Evolutionary conservation across 2,113 vertebrate genomes (phyloP), one percentile per base, ranked within the genome.

Genomic region (Ailuropoda melanoleuca): DNA sequence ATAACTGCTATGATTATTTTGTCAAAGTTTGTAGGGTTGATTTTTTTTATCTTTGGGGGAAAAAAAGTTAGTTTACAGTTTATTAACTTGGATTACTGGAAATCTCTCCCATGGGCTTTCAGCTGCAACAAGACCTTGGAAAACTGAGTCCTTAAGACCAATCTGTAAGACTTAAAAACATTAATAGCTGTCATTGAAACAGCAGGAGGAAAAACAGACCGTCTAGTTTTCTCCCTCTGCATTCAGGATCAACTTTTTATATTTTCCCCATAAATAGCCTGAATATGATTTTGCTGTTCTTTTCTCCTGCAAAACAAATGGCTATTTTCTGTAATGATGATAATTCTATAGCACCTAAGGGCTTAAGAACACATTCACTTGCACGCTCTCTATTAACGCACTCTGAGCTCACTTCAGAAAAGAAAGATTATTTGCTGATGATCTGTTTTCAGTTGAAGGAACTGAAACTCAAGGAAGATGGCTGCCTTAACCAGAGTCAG

Each of bases 1-100:
- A 97, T 91, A 98, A 91, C 74, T 70, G 72, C 66, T 86, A 46
- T 37, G 95, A 97, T 97, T 97, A 97, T 97, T 97, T 98, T 98
- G 97, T 97, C 97, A 98, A 98, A 98, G 98, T 97, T 97, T 97
- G 77, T 86, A 88, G 58, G 29, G 11, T 15, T 96, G 29, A 15
- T 18, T 90, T 94, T 88, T 97, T 97, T 97, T 19, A 72, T 70
- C 39, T 88, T 53, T 80, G 97, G 87, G 81, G 48, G 93, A 58
- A 98, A 98, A 98, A 98, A 98, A 98, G 97, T 98, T 98, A 97
- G 97, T 98, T 98, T 98, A 98, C 96, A 98, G 97, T 98, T 98
- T 99, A 98, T 98, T 98, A 98, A 98, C 95, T 98, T 98, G 96
- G 98, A 98, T 98, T 98, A 96, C 98, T 97, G 83, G 95, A 96